These are phyloP conservation scores for Epistrophe eligans DNA, from an alignment of 2,888 invertebrate genomes.

Conservation along the genomic window DNA sequence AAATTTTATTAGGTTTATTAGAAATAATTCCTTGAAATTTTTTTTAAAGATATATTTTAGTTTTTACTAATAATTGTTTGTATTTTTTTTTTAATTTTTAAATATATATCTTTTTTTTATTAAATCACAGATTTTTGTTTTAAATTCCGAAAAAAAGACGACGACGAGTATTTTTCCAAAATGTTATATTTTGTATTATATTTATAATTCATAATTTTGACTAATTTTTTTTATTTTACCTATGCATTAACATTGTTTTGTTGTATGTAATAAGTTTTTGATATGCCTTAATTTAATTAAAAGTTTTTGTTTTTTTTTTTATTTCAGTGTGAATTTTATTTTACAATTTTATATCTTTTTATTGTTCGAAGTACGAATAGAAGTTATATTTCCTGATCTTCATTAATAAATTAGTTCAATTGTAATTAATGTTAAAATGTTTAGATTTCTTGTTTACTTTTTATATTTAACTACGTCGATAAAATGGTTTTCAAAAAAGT, in stretches of 20 bases:
- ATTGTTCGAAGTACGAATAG: constrained; percentile 72
- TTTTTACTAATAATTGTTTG: constrained; percentile 69
- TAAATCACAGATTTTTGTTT: constrained; percentile 83
- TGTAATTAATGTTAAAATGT: constrained; percentile 60
- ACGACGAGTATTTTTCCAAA: constrained; percentile 78
- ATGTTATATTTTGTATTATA: constrained; percentile 62
- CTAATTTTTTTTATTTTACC: constrained; percentile 76
- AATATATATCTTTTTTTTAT: constrained; percentile 80
- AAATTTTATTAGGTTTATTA: neutral
- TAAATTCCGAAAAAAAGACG: constrained; percentile 81
- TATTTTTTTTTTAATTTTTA: constrained; percentile 44
- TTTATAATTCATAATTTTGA: constrained; percentile 70
- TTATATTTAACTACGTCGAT: constrained; percentile 68
- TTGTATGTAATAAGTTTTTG: constrained; percentile 65
- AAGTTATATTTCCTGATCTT: constrained; percentile 57
- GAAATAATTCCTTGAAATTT: constrained; percentile 55
- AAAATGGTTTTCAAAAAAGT: constrained; percentile 66
- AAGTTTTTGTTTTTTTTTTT: constrained; percentile 46
- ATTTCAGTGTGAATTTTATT: constrained; percentile 64
- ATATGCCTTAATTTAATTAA: constrained; percentile 74
- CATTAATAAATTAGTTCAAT: constrained; percentile 48
- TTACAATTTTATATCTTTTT: constrained; percentile 55
- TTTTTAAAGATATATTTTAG: constrained; percentile 60
- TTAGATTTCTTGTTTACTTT: constrained; percentile 22
- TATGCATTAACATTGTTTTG: constrained; percentile 82